phyloP scores from a whole-genome alignment of 1,140 invertebrate species.

The Aphaenogaster rudis region DNA sequence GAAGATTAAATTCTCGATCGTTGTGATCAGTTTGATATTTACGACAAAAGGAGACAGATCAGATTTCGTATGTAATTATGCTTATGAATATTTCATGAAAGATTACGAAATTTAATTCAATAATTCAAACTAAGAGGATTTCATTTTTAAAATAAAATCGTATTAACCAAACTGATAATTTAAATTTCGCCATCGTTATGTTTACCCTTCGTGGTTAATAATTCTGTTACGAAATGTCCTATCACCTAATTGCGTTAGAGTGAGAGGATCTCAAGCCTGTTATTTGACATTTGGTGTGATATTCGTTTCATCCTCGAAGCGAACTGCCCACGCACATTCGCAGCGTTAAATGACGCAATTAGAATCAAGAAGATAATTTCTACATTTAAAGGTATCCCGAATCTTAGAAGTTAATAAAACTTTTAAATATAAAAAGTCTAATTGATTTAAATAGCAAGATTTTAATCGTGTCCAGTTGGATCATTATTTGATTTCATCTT shows the following conservation, averaged over 20 bases:
- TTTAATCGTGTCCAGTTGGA: not conserved
- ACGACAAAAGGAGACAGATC: not conserved
- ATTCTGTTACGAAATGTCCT: constrained; percentile 45
- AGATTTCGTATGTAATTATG: constrained; percentile 27
- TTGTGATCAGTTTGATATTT: constrained; percentile 1
- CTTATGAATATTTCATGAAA: not conserved
- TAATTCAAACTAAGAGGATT: not conserved
- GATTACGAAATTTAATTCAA: not conserved
- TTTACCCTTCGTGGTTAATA: constrained; percentile 22
- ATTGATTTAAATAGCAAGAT: not conserved
- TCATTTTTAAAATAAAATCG: not conserved
- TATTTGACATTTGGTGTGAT: constrained; percentile 52
- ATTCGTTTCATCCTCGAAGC: constrained; percentile 22
- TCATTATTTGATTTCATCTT: not conserved
- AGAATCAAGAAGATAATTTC: not conserved
- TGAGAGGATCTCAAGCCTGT: constrained; percentile 45
- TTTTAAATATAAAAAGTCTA: not conserved
- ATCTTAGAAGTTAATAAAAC: not conserved
- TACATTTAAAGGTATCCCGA: not conserved
- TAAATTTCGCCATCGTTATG: constrained; percentile 34
- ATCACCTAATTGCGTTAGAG: constrained; percentile 40
- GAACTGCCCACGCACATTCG: not conserved
- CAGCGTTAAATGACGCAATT: constrained; percentile 15
- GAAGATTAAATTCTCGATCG: not conserved
- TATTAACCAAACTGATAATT: constrained; percentile 39